phyloP scores from a whole-genome alignment of 2,888 invertebrate species.

The Ornithoptera priamus region DNA sequence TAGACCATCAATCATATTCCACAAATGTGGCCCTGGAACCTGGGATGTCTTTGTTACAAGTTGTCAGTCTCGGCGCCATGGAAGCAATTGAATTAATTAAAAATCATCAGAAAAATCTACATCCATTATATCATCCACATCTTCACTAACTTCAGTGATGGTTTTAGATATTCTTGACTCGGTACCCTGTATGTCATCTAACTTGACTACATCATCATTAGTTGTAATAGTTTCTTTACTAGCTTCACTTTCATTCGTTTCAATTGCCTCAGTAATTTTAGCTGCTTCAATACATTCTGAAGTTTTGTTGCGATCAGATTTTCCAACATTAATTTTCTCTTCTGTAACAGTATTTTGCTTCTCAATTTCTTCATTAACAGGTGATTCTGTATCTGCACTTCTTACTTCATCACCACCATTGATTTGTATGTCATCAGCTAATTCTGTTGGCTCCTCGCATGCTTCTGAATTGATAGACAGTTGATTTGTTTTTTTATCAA shows the following conservation, averaged over 20 bases:
- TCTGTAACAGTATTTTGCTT: neutral
- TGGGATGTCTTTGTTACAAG: too few relatives aligned
- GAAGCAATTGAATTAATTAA: conserved; percentile 2
- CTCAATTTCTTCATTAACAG: neutral
- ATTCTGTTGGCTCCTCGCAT: conserved; percentile 11
- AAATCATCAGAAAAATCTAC: conserved; percentile 67
- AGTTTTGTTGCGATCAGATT: conserved; percentile 17
- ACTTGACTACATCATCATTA: neutral
- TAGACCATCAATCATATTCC: too few relatives aligned
- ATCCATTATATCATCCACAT: conserved; percentile 53
- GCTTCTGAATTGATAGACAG: neutral
- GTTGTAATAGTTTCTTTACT: neutral
- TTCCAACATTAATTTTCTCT: conserved; percentile 6
- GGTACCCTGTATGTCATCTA: neutral
- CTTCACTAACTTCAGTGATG: neutral
- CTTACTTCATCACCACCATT: conserved; percentile 6
- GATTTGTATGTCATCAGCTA: neutral
- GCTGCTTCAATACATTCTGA: neutral
- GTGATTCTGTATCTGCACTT: conserved; percentile 8
- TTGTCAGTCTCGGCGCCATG: too few relatives aligned
- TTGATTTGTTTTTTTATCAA: conserved; percentile 12
- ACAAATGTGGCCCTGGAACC: too few relatives aligned
- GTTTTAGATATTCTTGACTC: neutral
- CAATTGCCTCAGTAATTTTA: too few relatives aligned
- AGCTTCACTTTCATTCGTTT: neutral